Percentiles rank a stretch among this genome's conserved stretches.
Evolutionary conservation across 2,888 invertebrate genomes (phyloP).

Genomic region (Alviniconcha strummeri): DNA sequence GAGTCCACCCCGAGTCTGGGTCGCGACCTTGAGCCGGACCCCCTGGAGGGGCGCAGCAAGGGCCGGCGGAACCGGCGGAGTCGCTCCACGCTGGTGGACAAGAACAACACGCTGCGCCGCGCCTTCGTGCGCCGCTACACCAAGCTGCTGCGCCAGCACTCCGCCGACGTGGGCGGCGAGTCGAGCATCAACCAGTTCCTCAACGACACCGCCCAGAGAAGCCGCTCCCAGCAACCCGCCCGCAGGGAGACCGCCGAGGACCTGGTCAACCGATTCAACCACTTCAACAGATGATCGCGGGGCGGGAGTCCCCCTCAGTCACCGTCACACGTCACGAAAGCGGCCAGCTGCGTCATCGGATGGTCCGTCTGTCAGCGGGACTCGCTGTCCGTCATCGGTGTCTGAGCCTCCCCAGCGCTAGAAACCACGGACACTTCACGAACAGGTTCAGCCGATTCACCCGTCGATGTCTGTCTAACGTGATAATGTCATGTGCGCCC

Average conservation of each 20-base stretch:
- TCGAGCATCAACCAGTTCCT: constrained; percentile 39
- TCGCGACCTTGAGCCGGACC: constrained; percentile 29
- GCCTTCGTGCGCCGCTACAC: constrained; percentile 64
- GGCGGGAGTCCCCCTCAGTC: neutral
- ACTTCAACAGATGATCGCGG: constrained; percentile 47
- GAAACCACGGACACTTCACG: too few relatives aligned
- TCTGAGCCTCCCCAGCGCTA: too few relatives aligned
- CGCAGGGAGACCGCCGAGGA: constrained; percentile 46
- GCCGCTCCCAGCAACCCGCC: constrained; percentile 7
- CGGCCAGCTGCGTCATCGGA: neutral
- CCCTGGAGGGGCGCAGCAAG: constrained; percentile 30
- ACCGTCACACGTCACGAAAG: neutral
- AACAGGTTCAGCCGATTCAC: too few relatives aligned
- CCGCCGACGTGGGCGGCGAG: constrained; percentile 44
- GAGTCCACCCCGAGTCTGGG: constrained; percentile 38
- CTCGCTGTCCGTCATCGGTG: too few relatives aligned
- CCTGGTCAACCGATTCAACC: constrained; percentile 49
- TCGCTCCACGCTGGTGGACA: constrained; percentile 46
- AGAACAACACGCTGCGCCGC: constrained; percentile 61
- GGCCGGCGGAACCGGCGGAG: constrained; percentile 38
- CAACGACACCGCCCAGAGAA: constrained; percentile 20
- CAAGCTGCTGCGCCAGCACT: constrained; percentile 49
- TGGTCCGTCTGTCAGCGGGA: too few relatives aligned
- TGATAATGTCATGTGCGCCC: too few relatives aligned
- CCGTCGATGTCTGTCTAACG: too few relatives aligned